phyloP scores from a whole-genome alignment of 2,888 invertebrate species.

The Linnaemya tessellans region DNA sequence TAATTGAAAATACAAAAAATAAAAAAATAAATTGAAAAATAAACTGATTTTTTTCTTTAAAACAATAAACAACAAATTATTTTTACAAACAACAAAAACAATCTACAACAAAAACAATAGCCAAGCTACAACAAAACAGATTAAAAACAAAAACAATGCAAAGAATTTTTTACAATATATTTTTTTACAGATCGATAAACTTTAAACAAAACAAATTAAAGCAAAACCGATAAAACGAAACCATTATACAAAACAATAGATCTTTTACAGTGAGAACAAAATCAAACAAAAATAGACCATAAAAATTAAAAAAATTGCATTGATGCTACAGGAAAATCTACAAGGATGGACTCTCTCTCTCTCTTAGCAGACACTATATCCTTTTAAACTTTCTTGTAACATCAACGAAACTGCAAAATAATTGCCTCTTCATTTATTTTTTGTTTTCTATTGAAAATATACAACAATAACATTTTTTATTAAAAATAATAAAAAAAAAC shows the following conservation, averaged over 20 bases:
- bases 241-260: conserved; percentile 69
- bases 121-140: conserved; percentile 63
- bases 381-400: neutral
- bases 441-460: conserved; percentile 68
- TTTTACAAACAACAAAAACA: conserved; percentile 61
- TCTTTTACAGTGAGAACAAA: conserved; percentile 69
- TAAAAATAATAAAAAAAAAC: conserved; percentile 36
- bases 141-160: conserved; percentile 56
- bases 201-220: conserved; percentile 46
- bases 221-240: conserved; percentile 54
- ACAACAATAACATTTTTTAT: conserved; percentile 62
- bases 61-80: conserved; percentile 56
- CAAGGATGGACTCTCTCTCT: neutral
- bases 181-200: conserved; percentile 66
- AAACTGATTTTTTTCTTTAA: conserved; percentile 64
- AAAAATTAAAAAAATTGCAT: conserved; percentile 24
- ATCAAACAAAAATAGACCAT: conserved; percentile 62
- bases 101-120: conserved; percentile 68
- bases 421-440: conserved; percentile 45
- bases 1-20: conserved; percentile 69
- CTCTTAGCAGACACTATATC: neutral
- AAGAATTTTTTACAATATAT: conserved; percentile 67
- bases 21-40: conserved; percentile 42
- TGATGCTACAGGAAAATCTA: conserved; percentile 1
- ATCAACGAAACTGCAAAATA: conserved; percentile 12